Evolutionary conservation across 2,888 invertebrate species (phyloP), one percentile per base, ranked within the genome.

Genomic region (Drosophila leonis): DNA sequence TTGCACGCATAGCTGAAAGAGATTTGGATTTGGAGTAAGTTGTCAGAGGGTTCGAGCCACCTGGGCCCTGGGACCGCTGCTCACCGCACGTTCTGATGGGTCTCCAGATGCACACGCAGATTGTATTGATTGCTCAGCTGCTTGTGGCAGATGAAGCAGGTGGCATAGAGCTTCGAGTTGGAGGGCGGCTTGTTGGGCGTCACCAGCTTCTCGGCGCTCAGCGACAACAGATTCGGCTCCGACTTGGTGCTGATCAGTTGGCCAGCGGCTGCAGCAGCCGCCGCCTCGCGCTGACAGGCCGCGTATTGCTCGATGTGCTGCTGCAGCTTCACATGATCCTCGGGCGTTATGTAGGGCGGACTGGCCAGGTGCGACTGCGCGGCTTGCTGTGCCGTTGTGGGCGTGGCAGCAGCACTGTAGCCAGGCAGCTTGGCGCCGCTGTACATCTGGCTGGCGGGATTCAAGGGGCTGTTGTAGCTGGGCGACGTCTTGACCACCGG

Each of bases 61-160:
- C n/a, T n/a, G n/a, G n/a, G n/a, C n/a, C n/a, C n/a, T n/a, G n/a
- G n/a, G n/a, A n/a, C n/a, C n/a, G n/a, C n/a, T 7, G 80, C 90
- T 81, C 51, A 93, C 93, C 93, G 95, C 55, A 97, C 95, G 78
- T 97, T 97, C 90, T 97, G 96, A 92, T 98, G 98, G 24, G 97
- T 97, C 91, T 98, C 98, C 95, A 98, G 96, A 90, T 98, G 98
- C 70, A 98, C 97, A 69, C 97, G 94, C 83, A 98, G 93, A 92
- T 98, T 98, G 94, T 98, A 98, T 92, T 97, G 97, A 93, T 98
- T 98, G 92, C 97, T 97, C 55, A 98, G 94, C 66, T 97, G 97
- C 92, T 98, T 98, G 90, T 97, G 96, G 93, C 98, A 98, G 59
- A 98, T 95, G 70, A 96, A 95, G 92, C 98, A 98, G 18, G 96